Evolutionary conservation across 2,113 vertebrate genomes (phyloP), one percentile per base, ranked within the genome.

Genomic region (Nothoprocta pentlandii): DNA sequence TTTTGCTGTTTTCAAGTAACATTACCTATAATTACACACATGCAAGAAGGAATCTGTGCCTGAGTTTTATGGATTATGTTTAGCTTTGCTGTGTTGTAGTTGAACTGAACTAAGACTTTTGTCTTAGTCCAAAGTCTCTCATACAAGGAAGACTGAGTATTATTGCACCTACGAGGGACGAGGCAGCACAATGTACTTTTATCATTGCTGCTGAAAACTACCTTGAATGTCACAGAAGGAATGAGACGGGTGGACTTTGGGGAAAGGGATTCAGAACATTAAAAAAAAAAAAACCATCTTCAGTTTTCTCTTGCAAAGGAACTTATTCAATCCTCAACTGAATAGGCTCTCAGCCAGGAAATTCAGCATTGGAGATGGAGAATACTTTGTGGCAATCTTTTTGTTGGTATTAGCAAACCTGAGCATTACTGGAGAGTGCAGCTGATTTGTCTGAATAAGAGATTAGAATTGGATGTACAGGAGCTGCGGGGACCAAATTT

Each of bases 331-430:
- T 59, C 34, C 67, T 58, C 80, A 74, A 77, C 54, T 46, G 77
- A 75, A 30, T 49, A 81, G 32, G 42, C 3, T 6, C 5, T 3
- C 30, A 53, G 15, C 14, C 0, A 0, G 26, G 30, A 70, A 67
- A 88, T 78, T 63, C 20, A 51, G 25, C 64, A 10, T 15, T 54
- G 62, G 34, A 44, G 59, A 73, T 12, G 13, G 25, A 20, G 73
- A 19, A 53, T 16, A 7, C 4, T 47, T 42, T 34, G 17, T 6
- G 11, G 14, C 17, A 51, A 10, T 74, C 42, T 44, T 21, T 80
- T 42, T 80, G 30, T 22, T 54, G 46, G 28, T 51, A 22, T 85
- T 85, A 44, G 49, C 28, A 74, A 85, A 84, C 13, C 14, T 89
- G 39, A 77, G 47, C 89, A 44, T 63, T 92, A 66, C 28, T 47